Conservation (phyloP, 1,140 invertebrate species). For the Ptiloglossa arizonensis region DNA sequence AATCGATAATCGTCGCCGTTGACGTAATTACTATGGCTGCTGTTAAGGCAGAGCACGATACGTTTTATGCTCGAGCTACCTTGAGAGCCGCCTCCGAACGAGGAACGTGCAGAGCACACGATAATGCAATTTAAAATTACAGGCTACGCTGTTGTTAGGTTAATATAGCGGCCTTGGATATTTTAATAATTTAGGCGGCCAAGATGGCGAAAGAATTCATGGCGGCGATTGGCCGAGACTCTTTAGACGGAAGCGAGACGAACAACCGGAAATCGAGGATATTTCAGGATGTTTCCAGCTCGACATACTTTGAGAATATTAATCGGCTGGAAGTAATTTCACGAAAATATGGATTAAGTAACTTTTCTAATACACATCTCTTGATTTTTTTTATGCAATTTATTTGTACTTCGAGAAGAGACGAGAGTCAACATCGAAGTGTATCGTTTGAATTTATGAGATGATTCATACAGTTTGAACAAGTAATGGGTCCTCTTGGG, state of each 20-base stretch:
- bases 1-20: conserved; percentile 29
- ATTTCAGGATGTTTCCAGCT: not conserved
- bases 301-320: too few relatives aligned
- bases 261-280: not conserved
- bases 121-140: conserved; percentile 49
- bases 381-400: too few relatives aligned
- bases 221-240: not conserved
- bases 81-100: conserved; percentile 45
- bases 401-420: too few relatives aligned
- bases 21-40: conserved; percentile 40
- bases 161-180: conserved; percentile 5
- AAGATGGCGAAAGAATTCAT: not conserved
- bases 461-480: conserved; percentile 11
- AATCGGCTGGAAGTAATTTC: too few relatives aligned
- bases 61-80: conserved; percentile 45
- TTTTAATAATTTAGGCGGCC: conserved; percentile 9
- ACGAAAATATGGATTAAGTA: too few relatives aligned
- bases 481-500: not conserved
- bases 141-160: not conserved
- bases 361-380: too few relatives aligned
- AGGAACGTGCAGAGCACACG: conserved; percentile 28
- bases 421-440: too few relatives aligned
- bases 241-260: not conserved
- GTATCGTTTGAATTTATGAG: not conserved
- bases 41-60: conserved; percentile 38